Percentiles rank a stretch among this genome's conserved stretches.
Conservation (phyloP, 2,113 vertebrate genomes). For the Rhinopomastus cyanomelas region DNA sequence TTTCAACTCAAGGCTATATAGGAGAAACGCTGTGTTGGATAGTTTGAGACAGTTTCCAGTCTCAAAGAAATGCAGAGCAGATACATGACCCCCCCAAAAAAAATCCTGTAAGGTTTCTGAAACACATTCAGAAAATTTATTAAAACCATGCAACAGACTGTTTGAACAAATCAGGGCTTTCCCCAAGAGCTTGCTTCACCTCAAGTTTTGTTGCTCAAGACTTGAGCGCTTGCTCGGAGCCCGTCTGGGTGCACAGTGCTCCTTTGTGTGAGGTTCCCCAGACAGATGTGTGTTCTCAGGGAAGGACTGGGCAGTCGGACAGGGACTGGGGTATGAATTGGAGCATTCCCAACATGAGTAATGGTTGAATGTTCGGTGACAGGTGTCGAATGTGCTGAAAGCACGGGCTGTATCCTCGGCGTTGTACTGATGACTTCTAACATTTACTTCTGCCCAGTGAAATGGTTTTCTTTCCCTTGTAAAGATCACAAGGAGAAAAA, state of each 20-base stretch:
- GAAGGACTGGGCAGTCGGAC: not conserved
- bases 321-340: not conserved
- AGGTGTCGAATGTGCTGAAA: not conserved
- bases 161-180: slow-evolving; percentile 30
- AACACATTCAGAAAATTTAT: slow-evolving; percentile 35
- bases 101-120: slow-evolving; percentile 28
- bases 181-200: not conserved
- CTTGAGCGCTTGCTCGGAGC: not conserved
- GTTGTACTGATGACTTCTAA: not conserved
- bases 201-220: not conserved
- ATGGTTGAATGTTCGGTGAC: not conserved
- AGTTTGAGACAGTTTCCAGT: not conserved
- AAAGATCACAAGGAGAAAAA: slow-evolving; percentile 21
- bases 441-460: not conserved
- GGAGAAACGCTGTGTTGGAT: not conserved
- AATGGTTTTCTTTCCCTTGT: slow-evolving; percentile 27
- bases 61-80: slow-evolving; percentile 18
- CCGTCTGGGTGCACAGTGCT: not conserved
- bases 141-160: slow-evolving; percentile 30
- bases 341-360: not conserved
- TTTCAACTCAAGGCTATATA: not conserved
- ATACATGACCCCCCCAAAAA: not conserved
- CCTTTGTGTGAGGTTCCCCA: not conserved
- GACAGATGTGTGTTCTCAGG: not conserved
- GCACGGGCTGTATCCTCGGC: not conserved